Evolutionary conservation across 2,797 vertebrate genomes (phyloP).

Genomic region (Peromyscus nudipes): DNA sequence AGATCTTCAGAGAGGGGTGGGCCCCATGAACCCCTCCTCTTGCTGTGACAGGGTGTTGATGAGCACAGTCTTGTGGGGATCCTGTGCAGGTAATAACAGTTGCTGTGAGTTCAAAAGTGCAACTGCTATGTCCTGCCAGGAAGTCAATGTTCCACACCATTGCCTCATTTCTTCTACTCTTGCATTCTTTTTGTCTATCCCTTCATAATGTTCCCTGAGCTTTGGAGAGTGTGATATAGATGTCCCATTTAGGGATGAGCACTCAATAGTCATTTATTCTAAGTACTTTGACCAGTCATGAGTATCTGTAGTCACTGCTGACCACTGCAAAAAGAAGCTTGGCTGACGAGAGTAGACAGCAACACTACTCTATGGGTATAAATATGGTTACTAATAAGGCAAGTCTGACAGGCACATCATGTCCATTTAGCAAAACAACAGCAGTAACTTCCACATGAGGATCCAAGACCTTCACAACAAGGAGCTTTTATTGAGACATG

Average conservation of each 20-base stretch:
- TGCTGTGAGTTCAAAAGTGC: neutral
- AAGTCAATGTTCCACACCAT: neutral
- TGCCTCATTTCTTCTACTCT: neutral
- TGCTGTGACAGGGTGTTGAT: neutral
- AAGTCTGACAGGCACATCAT: neutral
- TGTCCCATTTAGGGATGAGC: neutral
- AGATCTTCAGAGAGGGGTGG: neutral
- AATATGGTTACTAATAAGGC: neutral
- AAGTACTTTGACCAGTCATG: neutral
- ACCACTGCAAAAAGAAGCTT: neutral
- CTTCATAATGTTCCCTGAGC: neutral
- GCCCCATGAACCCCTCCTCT: neutral
- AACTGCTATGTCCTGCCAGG: neutral
- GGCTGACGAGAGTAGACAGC: neutral
- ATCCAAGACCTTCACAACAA: neutral
- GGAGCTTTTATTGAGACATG: neutral
- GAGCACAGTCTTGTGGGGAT: neutral
- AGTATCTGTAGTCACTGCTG: neutral
- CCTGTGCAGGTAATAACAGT: neutral
- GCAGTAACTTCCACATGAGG: neutral
- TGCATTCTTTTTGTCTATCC: neutral
- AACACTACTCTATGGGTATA: neutral
- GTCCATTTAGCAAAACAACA: neutral
- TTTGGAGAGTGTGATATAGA: neutral
- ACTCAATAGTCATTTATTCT: neutral